phyloP scores from a whole-genome alignment of 1,140 invertebrate species.

The Stenopsyche tienmushanensis region DNA sequence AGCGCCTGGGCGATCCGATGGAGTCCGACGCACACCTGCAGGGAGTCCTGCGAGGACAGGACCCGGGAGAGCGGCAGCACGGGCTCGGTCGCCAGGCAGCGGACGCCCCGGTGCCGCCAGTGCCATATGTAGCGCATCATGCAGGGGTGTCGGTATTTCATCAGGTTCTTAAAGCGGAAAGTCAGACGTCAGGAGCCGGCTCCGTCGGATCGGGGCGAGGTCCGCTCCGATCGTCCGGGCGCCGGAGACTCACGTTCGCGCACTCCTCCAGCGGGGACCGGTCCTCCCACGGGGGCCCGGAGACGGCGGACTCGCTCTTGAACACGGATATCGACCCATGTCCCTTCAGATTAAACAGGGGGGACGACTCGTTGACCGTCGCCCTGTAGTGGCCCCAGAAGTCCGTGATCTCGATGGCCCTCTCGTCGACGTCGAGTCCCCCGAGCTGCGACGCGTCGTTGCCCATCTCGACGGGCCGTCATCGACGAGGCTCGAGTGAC shows the following conservation, averaged over 20 bases:
- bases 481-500: neutral
- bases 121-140: constrained; percentile 78
- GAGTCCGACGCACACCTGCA: constrained; percentile 78
- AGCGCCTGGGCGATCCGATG: constrained; percentile 73
- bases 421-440: constrained; percentile 72
- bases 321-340: constrained; percentile 71
- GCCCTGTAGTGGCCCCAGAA: constrained; percentile 76
- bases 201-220: too few species aligned
- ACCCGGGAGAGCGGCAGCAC: constrained; percentile 69
- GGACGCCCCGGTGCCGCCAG: constrained; percentile 72
- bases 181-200: too few species aligned
- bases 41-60: constrained; percentile 61
- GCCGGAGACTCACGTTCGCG: constrained; percentile 72
- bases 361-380: constrained; percentile 57
- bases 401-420: constrained; percentile 71
- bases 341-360: constrained; percentile 55
- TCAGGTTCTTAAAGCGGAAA: constrained; percentile 76
- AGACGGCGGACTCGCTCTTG: constrained; percentile 63
- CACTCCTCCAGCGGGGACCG: constrained; percentile 71
- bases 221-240: too few species aligned
- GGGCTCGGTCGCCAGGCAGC: constrained; percentile 75
- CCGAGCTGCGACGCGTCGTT: constrained; percentile 71
- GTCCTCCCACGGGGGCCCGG: constrained; percentile 61
- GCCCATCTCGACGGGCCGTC: constrained; percentile 58
- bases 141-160: constrained; percentile 77